phyloP scores from a whole-genome alignment of 1,140 invertebrate genomes.

The Cyrtorhinus lividipennis region DNA sequence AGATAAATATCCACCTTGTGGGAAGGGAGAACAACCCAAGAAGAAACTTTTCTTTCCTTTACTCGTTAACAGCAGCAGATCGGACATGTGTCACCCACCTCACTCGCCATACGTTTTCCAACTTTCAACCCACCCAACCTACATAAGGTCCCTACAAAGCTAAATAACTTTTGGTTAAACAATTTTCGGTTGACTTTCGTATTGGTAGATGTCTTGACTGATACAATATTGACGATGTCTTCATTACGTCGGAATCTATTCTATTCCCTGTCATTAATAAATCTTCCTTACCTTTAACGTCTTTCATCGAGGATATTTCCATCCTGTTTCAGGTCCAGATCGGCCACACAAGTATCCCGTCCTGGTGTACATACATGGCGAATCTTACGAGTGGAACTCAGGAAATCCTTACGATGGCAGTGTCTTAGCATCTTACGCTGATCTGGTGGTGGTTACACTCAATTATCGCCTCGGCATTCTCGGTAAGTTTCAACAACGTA shows the following conservation, averaged over 20 bases:
- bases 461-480: slow-evolving; percentile 93
- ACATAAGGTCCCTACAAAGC: too few species aligned
- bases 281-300: too few species aligned
- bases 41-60: not conserved
- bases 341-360: slow-evolving; percentile 53
- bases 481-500: slow-evolving; percentile 57
- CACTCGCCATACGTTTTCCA: not conserved
- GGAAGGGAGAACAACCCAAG: not conserved
- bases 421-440: slow-evolving; percentile 75
- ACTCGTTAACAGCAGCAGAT: not conserved
- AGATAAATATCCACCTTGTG: not conserved
- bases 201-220: too few species aligned
- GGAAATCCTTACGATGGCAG: slow-evolving; percentile 91
- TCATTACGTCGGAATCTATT: too few species aligned
- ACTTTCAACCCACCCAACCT: too few species aligned
- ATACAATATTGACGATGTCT: too few species aligned
- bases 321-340: slow-evolving; percentile 27
- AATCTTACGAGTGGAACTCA: slow-evolving; percentile 87
- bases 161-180: too few species aligned
- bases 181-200: too few species aligned
- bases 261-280: too few species aligned
- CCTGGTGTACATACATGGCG: slow-evolving; percentile 85
- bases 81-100: not conserved
- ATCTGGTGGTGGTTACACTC: slow-evolving; percentile 85
- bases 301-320: too few species aligned